phyloP scores from a whole-genome alignment of 2,888 invertebrate species.

The Mesoligia furuncula region DNA sequence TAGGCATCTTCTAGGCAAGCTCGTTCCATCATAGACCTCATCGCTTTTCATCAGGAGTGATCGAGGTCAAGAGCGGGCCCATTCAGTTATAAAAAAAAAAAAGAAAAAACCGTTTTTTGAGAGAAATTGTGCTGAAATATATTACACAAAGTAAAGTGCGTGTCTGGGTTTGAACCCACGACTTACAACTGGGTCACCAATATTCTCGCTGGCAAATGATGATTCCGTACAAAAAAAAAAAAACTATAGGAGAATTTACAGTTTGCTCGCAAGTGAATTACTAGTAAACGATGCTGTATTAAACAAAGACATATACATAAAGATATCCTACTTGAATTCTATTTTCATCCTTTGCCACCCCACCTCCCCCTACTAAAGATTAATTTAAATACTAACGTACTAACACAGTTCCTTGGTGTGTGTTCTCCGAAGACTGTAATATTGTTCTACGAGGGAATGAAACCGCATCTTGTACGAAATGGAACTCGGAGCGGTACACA shows the following conservation, averaged over 20 bases:
- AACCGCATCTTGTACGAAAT: constrained; percentile 24
- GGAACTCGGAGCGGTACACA: neutral
- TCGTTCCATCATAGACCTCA: no score
- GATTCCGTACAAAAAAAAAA: neutral
- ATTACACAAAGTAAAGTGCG: no score
- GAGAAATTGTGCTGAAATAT: no score
- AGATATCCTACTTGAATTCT: neutral
- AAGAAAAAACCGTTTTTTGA: no score
- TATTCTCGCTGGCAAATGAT: neutral
- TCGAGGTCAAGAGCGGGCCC: no score
- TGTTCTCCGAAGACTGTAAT: neutral
- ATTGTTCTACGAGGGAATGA: constrained; percentile 24
- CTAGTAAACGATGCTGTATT: neutral
- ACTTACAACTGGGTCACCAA: no score
- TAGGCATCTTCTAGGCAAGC: no score
- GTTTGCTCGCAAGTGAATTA: neutral
- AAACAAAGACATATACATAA: neutral
- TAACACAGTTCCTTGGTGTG: neutral
- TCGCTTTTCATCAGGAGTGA: no score
- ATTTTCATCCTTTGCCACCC: constrained; percentile 3
- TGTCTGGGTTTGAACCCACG: no score
- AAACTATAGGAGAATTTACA: neutral
- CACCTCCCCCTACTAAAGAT: neutral
- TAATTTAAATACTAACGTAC: constrained; percentile 2
- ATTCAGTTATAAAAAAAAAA: no score